Evolutionary conservation across 2,797 vertebrate species (phyloP), one percentile per base, ranked within the genome.

Genomic region (Pangasius djambal): DNA sequence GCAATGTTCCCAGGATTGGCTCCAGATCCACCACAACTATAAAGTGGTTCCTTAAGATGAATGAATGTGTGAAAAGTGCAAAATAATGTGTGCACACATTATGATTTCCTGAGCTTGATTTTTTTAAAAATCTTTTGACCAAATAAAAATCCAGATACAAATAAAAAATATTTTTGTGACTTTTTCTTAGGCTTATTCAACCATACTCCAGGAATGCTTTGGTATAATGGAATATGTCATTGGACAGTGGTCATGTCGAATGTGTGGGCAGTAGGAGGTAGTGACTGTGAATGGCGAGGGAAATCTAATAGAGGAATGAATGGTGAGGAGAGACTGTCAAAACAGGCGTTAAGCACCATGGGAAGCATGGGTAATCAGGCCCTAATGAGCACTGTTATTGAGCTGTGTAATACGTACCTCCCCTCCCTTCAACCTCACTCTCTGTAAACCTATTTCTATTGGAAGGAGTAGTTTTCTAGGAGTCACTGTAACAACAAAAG

Each of bases 131-230:
- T 82, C 9, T 25, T 20, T 22, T 59, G 20, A 59, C n/a, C 31
- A 82, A 12, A 55, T 82, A 37, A 59, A 82, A 82, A 82, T 37
- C 20, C 31, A 81, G 78, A 81, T 81, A 25, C 18, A 81, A 81
- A 81, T 77, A 50, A 50, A 44, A 20, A 48, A 6, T 37, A 57
- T 37, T 81, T 59, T 28, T 55, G 5, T 55, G n/a, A 3, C 88
- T 91, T 88, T 86, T 92, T 40, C 81, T 88, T 48, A 13, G 2
- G 44, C 2, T 50, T 87, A 65, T 77, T 91, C 86, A 88, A 67
- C 81, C 86, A 87, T 85, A 61, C 37, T 88, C 52, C 61, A 86
- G 57, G 87, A 91, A 91, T 85, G 79, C 86, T 91, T 90, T 89
- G 63, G 79, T 86, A 86, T 75, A 63, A 90, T 78, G n/a, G 37